Base-by-base conservation (phyloP, 2,888 invertebrate species). In the Amiota minor region DNA sequence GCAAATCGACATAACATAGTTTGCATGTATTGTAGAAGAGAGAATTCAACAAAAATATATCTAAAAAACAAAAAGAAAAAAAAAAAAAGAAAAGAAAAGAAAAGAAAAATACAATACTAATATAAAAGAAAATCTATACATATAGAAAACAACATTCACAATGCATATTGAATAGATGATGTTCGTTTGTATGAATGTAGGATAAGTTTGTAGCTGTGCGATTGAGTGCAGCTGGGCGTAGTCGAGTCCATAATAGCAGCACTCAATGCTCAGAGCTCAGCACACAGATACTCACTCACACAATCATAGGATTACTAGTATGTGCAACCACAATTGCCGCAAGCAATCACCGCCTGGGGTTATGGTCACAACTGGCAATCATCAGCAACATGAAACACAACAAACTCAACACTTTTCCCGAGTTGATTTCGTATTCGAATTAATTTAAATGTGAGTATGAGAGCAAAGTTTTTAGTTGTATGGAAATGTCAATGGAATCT, bases 281-380 rank as follows among this genome's bases (percentile, higher is more conserved):
- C 23, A 35, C n/a, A 14, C 59, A 53, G 12, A n/a, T 53, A 20
- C 59, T 23, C 62, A 18, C 23, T 23, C 62, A 62, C 45, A 62
- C 35, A 35, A 14, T n/a, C 59, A 59, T 59, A 59, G 11, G 16
- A 59, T 18, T 11, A 35, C 35, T 35, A 9, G 59, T 20, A 18
- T 59, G 53, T 62, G 49, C 47, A 67, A 49, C 65, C 47, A 18
- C 47, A 49, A 12, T 18, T 14, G 49, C 65, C 50, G 20, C 65
- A 67, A 14, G 18, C 65, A 67, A 67, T 49, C 65, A 20, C 49
- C 16, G 45, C 46, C 35, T 49, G 46, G 12, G 65, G 65, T 49
- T 49, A 67, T 18, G 49, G 47, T 47, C 65, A 67, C 65, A 67
- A 67, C 49, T 49, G 65, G 65, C 65, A 47, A 67, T 67, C 65